Percentiles rank a stretch among this genome's conserved stretches.
Evolutionary conservation across 2,888 invertebrate genomes (phyloP).

Genomic region (Hypomecis punctinalis): DNA sequence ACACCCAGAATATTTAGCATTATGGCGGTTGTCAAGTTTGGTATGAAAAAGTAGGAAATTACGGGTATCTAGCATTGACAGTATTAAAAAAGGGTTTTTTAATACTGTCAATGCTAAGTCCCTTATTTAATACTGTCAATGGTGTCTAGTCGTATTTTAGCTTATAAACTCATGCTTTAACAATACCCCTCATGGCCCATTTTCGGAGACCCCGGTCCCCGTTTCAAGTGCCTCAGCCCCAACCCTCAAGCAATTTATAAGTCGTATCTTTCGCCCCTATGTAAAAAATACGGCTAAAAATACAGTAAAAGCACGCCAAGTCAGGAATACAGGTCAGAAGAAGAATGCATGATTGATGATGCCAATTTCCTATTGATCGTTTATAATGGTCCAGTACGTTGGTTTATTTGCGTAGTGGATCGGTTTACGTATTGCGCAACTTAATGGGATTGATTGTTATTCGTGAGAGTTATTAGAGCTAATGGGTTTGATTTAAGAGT

Average conservation of each 20-base stretch:
- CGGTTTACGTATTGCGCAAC: slow-evolving; percentile 34
- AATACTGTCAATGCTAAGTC: no score
- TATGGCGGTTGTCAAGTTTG: no score
- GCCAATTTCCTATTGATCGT: slow-evolving; percentile 68
- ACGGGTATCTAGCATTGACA: no score
- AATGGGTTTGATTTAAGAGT: slow-evolving; percentile 25
- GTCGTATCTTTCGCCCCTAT: slow-evolving; percentile 7
- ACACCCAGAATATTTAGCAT: no score
- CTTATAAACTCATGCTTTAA: no score
- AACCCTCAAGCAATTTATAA: slow-evolving; percentile 5
- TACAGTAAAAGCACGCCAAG: slow-evolving; percentile 43
- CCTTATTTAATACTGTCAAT: no score
- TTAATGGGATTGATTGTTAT: slow-evolving; percentile 32
- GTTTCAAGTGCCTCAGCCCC: neutral
- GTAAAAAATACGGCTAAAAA: slow-evolving; percentile 27
- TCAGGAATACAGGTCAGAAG: slow-evolving; percentile 59
- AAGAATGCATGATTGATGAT: slow-evolving; percentile 70
- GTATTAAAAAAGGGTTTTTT: no score
- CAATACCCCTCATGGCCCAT: neutral
- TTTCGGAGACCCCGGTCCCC: neutral
- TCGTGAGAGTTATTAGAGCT: slow-evolving; percentile 24
- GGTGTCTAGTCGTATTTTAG: no score
- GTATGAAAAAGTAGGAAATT: no score
- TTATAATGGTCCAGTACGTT: slow-evolving; percentile 44
- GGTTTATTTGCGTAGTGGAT: slow-evolving; percentile 56